Percentiles rank a stretch among this genome's conserved stretches.
These are phyloP conservation scores for Larimichthys crocea DNA, from an alignment of 2,113 vertebrate species.

Conservation along the genomic window DNA sequence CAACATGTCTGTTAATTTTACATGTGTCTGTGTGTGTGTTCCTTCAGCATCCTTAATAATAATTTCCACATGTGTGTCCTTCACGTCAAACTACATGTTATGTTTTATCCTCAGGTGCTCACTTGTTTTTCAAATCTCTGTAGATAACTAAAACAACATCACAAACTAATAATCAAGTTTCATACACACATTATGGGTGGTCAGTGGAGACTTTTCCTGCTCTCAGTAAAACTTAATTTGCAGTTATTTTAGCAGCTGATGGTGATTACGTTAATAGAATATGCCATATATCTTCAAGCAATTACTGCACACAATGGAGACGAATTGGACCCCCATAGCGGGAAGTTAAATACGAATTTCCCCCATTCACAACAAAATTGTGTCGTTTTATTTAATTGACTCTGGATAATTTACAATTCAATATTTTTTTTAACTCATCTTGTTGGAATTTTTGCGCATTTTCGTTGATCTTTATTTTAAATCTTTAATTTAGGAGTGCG, in stretches of 20 bases:
- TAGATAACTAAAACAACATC: not conserved
- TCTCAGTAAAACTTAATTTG: slow-evolving; percentile 80
- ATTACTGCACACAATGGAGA: slow-evolving; percentile 90
- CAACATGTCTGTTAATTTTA: not conserved
- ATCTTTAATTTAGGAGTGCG: not conserved
- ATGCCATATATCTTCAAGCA: slow-evolving; percentile 95
- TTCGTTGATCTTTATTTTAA: not conserved
- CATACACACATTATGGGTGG: slow-evolving; percentile 85
- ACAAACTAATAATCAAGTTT: not conserved
- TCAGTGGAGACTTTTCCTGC: slow-evolving; percentile 80
- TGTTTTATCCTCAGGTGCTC: not conserved
- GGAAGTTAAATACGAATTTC: slow-evolving; percentile 88
- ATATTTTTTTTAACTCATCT: not conserved
- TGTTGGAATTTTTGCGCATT: not conserved
- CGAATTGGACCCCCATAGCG: slow-evolving; percentile 86
- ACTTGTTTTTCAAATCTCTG: not conserved
- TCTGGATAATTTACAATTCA: slow-evolving; percentile 18
- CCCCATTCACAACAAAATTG: slow-evolving; percentile 83
- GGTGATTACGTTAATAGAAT: slow-evolving; percentile 97
- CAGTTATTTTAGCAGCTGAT: slow-evolving; percentile 90
- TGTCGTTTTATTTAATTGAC: slow-evolving; percentile 65
- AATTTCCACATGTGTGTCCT: not conserved
- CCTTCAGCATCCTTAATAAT: not conserved
- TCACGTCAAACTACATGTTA: not conserved
- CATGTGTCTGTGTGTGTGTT: not conserved